Evolutionary conservation across 2,888 invertebrate species (phyloP), one percentile per base, ranked within the genome.

Genomic region (Euzophera pinguis): DNA sequence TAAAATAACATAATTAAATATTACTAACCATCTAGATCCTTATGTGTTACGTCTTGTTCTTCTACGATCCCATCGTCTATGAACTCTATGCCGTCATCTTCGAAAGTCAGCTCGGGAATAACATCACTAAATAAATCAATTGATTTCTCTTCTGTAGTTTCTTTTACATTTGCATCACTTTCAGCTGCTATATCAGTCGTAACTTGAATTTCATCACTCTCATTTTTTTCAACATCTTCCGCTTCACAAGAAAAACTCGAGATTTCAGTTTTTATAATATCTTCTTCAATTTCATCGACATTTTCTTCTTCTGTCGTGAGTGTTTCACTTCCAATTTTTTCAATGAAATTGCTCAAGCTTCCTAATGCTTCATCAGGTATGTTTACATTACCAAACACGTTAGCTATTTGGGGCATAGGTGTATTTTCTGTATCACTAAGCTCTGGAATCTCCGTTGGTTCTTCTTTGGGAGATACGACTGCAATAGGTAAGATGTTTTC

Each of bases 51-150:
- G 34, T 61, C 60, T 14, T 56, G 51, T 27, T 54, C 63, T 32
- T 62, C 60, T 35, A 59, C 63, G 8, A 69, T 69, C 2, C 69
- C 69, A 37, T 82, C 79, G 45, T 84, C 84, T 3, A 67, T 63
- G 8, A 80, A 62, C 50, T 76, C 80, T 10, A 82, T 76, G 0
- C 75, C 80, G n/a, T 80, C 73, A 37, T 79, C 76, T 16, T 61
- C 69, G 45, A 79, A 73, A 17, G 67, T 67, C 9, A 76, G 54
- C 58, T 75, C 63, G 5, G 43, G 53, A 1, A 61, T 50, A 7
- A 61, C 50, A 22, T 53, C 55, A 22, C 50, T 41, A 41, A 16
- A 51, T 3, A 45, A 10, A 49, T 53, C 42, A 6, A 1, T 14
- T 5, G 10, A 8, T 16, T 45, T 32, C 10, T 32, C 32, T 1